These are phyloP conservation scores for Balaeniceps rex DNA, from an alignment of 2,113 vertebrate species.

Conservation along the genomic window DNA sequence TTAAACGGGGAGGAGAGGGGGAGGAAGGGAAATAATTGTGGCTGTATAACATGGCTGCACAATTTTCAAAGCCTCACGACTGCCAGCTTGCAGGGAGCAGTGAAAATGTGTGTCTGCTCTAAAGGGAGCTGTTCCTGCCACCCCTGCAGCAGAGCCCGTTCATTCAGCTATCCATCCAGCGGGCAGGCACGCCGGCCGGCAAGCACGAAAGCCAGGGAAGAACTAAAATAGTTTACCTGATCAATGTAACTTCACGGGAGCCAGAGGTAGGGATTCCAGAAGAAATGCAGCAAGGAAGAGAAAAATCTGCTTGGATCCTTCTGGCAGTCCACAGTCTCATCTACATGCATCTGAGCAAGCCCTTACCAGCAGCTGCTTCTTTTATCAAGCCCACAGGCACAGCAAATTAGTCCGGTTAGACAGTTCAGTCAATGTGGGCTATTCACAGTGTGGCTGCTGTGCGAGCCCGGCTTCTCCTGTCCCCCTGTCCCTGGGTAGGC, in stretches of 20 bases:
- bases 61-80: slow-evolving; percentile 10
- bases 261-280: slow-evolving; percentile 28
- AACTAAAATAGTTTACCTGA: slow-evolving; percentile 59
- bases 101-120: not conserved
- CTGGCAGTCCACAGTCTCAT: slow-evolving; percentile 68
- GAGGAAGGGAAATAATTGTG: slow-evolving; percentile 25
- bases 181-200: not conserved
- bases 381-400: slow-evolving; percentile 82
- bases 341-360: slow-evolving; percentile 76
- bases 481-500: slow-evolving; percentile 73
- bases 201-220: not conserved
- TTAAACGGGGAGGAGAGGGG: not conserved
- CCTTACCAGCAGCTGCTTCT: slow-evolving; percentile 85
- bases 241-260: slow-evolving; percentile 39
- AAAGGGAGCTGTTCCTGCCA: slow-evolving; percentile 28
- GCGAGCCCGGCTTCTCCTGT: slow-evolving; percentile 72
- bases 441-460: slow-evolving; percentile 78
- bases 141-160: not conserved
- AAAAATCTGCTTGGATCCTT: slow-evolving; percentile 33
- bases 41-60: slow-evolving; percentile 56
- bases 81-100: slow-evolving; percentile 21
- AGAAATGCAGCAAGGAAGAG: slow-evolving; percentile 27
- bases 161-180: not conserved
- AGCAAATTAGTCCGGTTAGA: slow-evolving; percentile 79
- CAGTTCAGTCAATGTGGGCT: slow-evolving; percentile 82